Percentiles rank a stretch among this genome's conserved stretches.
Conservation (phyloP, 2,113 vertebrate species). For the Pseudorasbora parva region DNA sequence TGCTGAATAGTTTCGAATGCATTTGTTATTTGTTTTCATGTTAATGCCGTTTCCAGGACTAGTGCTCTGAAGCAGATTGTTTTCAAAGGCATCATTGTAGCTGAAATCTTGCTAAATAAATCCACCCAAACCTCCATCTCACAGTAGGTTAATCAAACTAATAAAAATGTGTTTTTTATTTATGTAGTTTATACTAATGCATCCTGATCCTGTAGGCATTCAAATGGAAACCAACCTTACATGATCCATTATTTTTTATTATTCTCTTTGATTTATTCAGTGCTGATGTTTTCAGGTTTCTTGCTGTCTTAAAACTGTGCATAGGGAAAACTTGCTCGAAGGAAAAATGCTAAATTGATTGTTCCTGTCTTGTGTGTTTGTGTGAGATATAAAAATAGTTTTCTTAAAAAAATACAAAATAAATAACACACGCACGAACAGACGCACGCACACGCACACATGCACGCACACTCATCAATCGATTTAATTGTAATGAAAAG, state of each 20-base stretch:
- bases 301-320: not conserved
- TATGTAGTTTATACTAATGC: not conserved
- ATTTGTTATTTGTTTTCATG: not conserved
- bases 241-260: not conserved
- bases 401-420: too few relatives aligned
- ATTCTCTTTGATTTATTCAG: not conserved
- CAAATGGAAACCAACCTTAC: not conserved
- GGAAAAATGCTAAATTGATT: too few relatives aligned
- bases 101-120: not conserved
- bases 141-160: not conserved
- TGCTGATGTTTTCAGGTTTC: not conserved
- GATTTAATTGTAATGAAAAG: too few relatives aligned
- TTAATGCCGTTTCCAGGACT: not conserved
- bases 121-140: not conserved
- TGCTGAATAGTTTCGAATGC: not conserved
- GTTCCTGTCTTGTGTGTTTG: too few relatives aligned
- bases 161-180: not conserved
- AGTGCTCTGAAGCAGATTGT: constrained; percentile 8
- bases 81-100: not conserved
- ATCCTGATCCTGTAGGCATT: not conserved
- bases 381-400: too few relatives aligned
- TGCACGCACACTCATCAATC: too few relatives aligned
- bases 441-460: too few relatives aligned
- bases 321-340: too few relatives aligned
- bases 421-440: too few relatives aligned